Percentiles rank a stretch among this genome's conserved stretches.
Evolutionary conservation across 2,797 vertebrate genomes (phyloP).

Genomic region (Ctenosaura bakeri): DNA sequence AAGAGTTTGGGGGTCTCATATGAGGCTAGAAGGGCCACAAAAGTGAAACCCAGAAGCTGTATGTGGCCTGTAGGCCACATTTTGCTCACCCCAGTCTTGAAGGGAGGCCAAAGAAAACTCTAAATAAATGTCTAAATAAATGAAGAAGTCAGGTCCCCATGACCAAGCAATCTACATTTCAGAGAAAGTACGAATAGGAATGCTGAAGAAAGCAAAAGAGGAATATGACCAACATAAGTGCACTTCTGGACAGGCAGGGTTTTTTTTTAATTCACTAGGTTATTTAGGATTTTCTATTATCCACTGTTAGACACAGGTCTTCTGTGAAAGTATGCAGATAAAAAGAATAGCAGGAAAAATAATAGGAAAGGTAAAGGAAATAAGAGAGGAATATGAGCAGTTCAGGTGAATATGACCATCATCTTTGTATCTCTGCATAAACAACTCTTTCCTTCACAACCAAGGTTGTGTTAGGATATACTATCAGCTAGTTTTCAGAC

Average conservation of each 20-base stretch:
- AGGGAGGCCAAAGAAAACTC: too few species aligned
- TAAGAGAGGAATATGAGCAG: background rate
- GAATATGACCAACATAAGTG: background rate
- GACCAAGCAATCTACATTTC: background rate
- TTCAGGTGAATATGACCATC: too few species aligned
- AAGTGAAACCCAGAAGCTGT: too few species aligned
- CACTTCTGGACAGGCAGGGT: background rate
- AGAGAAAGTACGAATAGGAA: background rate
- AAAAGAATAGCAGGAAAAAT: too few species aligned
- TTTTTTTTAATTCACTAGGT: background rate
- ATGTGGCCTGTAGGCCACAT: too few species aligned
- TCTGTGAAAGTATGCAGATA: too few species aligned
- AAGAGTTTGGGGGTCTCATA: too few species aligned
- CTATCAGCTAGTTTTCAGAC: background rate
- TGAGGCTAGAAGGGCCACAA: too few species aligned
- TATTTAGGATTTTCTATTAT: background rate
- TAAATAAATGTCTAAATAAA: too few species aligned
- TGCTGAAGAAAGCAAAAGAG: background rate
- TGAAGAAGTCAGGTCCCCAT: background rate
- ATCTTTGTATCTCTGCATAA: too few species aligned
- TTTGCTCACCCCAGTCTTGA: too few species aligned
- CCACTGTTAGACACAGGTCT: background rate
- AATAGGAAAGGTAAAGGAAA: background rate
- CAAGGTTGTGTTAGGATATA: background rate
- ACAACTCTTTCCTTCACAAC: background rate